Conservation (phyloP, 2,797 vertebrate genomes). For the Sebastes iracundus region DNA sequence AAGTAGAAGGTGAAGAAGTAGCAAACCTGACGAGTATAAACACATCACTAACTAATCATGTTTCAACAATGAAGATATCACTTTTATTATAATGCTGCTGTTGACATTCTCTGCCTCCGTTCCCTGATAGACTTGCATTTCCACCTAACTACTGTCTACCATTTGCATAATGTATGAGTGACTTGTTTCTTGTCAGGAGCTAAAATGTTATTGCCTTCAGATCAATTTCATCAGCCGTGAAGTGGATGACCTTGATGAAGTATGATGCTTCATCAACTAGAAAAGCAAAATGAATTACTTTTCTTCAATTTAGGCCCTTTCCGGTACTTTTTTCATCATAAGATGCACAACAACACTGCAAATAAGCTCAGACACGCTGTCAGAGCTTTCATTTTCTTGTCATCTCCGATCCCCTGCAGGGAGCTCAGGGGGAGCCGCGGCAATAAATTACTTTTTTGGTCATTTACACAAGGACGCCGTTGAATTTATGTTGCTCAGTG, state of each 20-base stretch:
- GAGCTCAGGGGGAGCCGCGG: constrained; percentile 60
- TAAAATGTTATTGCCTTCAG: constrained; percentile 49
- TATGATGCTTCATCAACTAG: constrained; percentile 69
- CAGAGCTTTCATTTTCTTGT: constrained; percentile 77
- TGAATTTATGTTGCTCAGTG: constrained; percentile 50
- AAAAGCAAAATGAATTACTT: constrained; percentile 71
- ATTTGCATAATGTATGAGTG: constrained; percentile 51
- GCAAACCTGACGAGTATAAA: neutral
- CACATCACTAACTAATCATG: neutral
- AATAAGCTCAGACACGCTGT: constrained; percentile 70
- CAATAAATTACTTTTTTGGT: constrained; percentile 74
- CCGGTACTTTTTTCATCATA: constrained; percentile 56
- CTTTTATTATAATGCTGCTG: constrained; percentile 6
- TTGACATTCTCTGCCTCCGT: neutral
- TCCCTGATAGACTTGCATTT: constrained; percentile 3
- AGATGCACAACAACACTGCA: constrained; percentile 62
- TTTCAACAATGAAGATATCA: constrained; percentile 3
- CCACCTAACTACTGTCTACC: neutral
- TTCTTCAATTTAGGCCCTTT: constrained; percentile 65
- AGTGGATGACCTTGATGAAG: constrained; percentile 70
- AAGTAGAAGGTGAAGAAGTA: neutral
- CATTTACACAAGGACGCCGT: constrained; percentile 48
- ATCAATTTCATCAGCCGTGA: constrained; percentile 52
- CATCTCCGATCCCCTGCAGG: constrained; percentile 69
- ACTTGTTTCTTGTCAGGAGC: constrained; percentile 50